Conservation (phyloP, 2,888 invertebrate genomes). For the Endotricha flammealis region DNA sequence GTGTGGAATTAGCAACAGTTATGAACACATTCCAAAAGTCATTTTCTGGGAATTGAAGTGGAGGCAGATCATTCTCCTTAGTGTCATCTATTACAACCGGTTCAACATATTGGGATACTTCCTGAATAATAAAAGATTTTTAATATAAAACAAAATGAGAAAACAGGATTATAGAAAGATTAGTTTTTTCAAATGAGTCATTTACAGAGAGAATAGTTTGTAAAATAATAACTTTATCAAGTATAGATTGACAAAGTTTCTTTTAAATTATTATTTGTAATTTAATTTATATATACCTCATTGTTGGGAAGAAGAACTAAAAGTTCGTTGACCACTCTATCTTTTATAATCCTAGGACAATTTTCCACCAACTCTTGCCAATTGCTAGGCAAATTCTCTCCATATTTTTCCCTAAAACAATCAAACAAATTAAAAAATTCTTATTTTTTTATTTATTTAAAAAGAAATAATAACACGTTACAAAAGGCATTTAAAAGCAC, state of each 20-base stretch:
- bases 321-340: constrained; percentile 71
- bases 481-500: no score
- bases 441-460: no score
- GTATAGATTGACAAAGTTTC: no score
- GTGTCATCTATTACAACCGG: constrained; percentile 37
- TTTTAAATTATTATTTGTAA: not conserved
- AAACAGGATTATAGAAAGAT: no score
- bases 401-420: constrained; percentile 74
- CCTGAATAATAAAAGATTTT: constrained; percentile 15
- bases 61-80: constrained; percentile 61
- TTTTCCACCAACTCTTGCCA: constrained; percentile 82
- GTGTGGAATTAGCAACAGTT: constrained; percentile 78
- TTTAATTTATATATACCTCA: constrained; percentile 35
- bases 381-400: constrained; percentile 82
- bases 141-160: no score
- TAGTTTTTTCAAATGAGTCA: no score
- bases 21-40: constrained; percentile 80
- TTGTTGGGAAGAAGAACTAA: constrained; percentile 65
- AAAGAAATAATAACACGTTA: no score
- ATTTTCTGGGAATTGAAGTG: constrained; percentile 63
- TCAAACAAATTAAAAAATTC: constrained; percentile 35
- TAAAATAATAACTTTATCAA: no score
- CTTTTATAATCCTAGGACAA: constrained; percentile 74
- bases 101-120: constrained; percentile 26
- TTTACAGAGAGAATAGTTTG: no score